Evolutionary conservation across 2,113 vertebrate genomes (phyloP).

Genomic region (Butorides virescens): DNA sequence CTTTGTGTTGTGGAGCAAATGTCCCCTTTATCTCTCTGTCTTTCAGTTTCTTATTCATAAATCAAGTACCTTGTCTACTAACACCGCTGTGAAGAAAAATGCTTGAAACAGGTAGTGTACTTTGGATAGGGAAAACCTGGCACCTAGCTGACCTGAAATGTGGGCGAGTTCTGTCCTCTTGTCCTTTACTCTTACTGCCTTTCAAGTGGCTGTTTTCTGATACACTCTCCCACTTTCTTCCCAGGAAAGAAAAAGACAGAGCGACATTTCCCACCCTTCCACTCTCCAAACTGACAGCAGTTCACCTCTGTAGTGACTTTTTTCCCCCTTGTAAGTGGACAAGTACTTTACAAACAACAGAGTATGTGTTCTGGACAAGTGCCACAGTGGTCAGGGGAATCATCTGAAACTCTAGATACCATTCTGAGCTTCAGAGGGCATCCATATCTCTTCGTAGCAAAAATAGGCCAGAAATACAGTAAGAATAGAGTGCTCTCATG

Average conservation of each 20-base stretch:
- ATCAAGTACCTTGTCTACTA: not conserved
- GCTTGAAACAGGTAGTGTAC: not conserved
- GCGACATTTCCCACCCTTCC: not conserved
- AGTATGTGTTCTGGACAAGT: not conserved
- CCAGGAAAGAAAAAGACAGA: not conserved
- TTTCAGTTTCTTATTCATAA: not conserved
- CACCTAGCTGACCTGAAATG: not conserved
- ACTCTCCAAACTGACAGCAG: not conserved
- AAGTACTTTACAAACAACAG: not conserved
- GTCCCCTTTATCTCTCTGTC: not conserved
- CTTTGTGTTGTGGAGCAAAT: not conserved
- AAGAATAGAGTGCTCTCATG: constrained; percentile 32
- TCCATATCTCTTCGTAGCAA: not conserved
- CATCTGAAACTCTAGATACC: not conserved
- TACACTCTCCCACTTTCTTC: not conserved
- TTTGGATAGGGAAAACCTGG: not conserved
- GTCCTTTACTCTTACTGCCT: not conserved
- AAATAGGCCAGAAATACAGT: constrained; percentile 7
- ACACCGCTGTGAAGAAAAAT: not conserved
- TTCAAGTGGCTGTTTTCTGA: not conserved
- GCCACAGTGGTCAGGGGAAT: not conserved
- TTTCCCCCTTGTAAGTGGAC: not conserved
- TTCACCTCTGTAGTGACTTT: not conserved
- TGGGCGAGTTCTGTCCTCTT: not conserved
- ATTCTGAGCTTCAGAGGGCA: not conserved